A percentile compares a stretch with the other conserved stretches of the same genome.
phyloP scores from a whole-genome alignment of 1,140 invertebrate species.

The Platyura marginata region DNA sequence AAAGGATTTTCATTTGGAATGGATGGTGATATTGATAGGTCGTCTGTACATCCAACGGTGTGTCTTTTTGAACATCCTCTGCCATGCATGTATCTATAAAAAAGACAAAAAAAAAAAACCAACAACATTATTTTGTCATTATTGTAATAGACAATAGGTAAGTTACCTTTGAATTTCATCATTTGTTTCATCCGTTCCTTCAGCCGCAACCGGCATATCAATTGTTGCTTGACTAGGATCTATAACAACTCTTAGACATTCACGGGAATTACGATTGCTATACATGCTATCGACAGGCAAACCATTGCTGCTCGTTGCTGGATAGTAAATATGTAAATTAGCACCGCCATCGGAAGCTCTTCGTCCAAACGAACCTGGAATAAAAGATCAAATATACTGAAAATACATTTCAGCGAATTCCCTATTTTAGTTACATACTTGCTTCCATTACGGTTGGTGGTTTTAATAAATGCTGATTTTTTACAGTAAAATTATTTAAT shows the following conservation, averaged over 20 bases:
- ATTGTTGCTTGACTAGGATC: background rate
- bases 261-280: conserved; percentile 5
- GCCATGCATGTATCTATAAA: conserved; percentile 47
- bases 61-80: conserved; percentile 46
- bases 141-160: no score
- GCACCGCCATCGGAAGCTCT: conserved; percentile 92
- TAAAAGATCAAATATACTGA: conserved; percentile 1
- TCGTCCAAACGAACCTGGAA: conserved; percentile 64
- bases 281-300: conserved; percentile 4
- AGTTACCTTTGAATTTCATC: conserved; percentile 22
- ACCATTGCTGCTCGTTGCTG: conserved; percentile 19
- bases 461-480: conserved; percentile 85
- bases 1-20: conserved; percentile 20
- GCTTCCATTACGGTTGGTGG: conserved; percentile 76
- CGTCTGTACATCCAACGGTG: conserved; percentile 28
- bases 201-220: background rate
- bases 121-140: no score
- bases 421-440: conserved; percentile 32
- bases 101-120: background rate
- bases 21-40: conserved; percentile 23
- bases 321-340: conserved; percentile 67
- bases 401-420: background rate
- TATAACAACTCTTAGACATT: background rate
- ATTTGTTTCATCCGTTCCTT: conserved; percentile 15
- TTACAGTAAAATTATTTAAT: conserved; percentile 66